These are phyloP conservation scores for Cyclura pinguis DNA, from an alignment of 2,797 vertebrate species.

Conservation along the genomic window DNA sequence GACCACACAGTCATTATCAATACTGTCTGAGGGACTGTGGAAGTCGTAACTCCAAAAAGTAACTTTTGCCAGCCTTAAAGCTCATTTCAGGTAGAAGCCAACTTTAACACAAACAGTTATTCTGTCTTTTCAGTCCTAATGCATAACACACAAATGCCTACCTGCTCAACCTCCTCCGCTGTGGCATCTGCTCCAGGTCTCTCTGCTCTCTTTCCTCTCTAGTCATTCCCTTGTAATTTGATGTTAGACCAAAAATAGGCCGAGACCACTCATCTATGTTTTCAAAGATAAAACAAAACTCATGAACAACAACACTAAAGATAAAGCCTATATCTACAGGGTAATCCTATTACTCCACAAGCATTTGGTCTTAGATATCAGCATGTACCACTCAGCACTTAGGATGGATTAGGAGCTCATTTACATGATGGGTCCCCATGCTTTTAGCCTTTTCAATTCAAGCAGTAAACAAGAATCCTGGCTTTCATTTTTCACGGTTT, in stretches of 20 bases:
- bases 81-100: not conserved
- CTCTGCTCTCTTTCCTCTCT: constrained; percentile 96
- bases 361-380: not conserved
- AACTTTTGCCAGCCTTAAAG: too few species aligned
- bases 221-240: constrained; percentile 98
- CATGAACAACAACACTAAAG: not conserved
- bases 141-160: constrained; percentile 64
- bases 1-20: too few species aligned
- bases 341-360: not conserved
- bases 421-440: not conserved
- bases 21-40: too few species aligned
- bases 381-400: not conserved
- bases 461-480: not conserved
- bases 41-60: too few species aligned
- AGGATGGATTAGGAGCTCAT: not conserved
- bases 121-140: not conserved
- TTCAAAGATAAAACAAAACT: not conserved
- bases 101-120: not conserved
- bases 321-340: not conserved
- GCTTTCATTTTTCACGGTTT: not conserved
- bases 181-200: constrained; percentile 97
- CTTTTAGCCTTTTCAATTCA: not conserved
- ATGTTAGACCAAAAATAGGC: constrained; percentile 96
- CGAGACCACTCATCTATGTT: constrained; percentile 94
- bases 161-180: constrained; percentile 91